phyloP scores from a whole-genome alignment of 2,888 invertebrate genomes.

The Steinernema carpocapsae region DNA sequence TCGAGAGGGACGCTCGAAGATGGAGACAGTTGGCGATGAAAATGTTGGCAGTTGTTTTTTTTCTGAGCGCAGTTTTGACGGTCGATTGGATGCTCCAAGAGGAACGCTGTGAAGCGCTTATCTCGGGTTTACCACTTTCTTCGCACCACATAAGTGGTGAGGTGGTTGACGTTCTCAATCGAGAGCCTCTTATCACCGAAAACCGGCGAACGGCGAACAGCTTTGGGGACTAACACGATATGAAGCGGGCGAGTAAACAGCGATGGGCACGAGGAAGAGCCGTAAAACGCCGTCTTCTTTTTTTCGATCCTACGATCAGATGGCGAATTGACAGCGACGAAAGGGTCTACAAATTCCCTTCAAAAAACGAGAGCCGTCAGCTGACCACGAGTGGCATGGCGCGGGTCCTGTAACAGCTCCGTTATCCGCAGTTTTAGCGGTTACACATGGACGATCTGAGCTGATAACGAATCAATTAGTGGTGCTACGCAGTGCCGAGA shows the following conservation, averaged over 20 bases:
- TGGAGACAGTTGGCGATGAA: conserved; percentile 27
- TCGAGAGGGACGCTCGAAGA: conserved; percentile 30
- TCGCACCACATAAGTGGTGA: background rate
- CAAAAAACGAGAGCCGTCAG: conserved; percentile 21
- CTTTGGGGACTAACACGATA: too few species aligned
- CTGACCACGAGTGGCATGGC: background rate
- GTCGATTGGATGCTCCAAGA: background rate
- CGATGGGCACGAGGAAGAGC: too few species aligned
- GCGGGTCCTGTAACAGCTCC: background rate
- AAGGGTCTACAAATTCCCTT: background rate
- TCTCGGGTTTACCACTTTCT: background rate
- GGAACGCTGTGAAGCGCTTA: background rate
- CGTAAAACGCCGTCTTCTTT: background rate
- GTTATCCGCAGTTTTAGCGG: background rate
- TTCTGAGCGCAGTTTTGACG: background rate
- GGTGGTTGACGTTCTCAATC: background rate
- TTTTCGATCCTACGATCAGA: conserved; percentile 12
- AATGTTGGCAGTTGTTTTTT: conserved; percentile 20
- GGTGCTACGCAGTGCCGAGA: conserved; percentile 10
- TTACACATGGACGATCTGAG: background rate
- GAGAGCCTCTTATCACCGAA: background rate
- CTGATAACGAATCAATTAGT: conserved; percentile 19
- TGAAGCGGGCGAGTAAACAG: conserved; percentile 6
- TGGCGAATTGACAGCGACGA: conserved; percentile 20
- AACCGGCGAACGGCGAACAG: background rate